Base-by-base conservation (phyloP, 2,888 invertebrate species). In the Macropis europaea region DNA sequence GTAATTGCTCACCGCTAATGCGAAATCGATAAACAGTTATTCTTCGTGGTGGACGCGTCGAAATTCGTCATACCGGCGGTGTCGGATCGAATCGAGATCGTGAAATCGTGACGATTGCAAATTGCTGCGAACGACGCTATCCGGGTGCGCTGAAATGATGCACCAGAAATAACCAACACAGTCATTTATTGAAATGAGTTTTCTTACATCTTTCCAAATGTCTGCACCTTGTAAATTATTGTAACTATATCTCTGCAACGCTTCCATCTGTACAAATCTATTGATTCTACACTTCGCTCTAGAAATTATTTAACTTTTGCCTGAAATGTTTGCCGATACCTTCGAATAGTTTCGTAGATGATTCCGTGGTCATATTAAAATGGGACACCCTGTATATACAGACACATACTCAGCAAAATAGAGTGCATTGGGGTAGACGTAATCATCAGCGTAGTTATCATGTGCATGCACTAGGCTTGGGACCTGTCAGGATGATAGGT, bases 401-500 rank as follows among this genome's bases (percentile, higher is more conserved):
- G 7, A 13, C 47, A 47, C 17, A 47, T 57, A 40, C 22, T 7
- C 38, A 13, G 32, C 48, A 60, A 45, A 48, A 59, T 30, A 9
- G 19, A n/a, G 45, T 22, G 38, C 42, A 36, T 19, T 15, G 17
- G 13, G 17, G 24, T 60, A 52, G 45, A 50, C 40, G 53, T 62
- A 53, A 72, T 69, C 69, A 42, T 30, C 45, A 53, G 50, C 40
- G 40, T 40, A 52, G 57, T 61, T 62, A 72, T 57, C 61, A 24
- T 19, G 47, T 52, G 47, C n/a, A 34, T n/a, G 52, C 53, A 53
- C 53, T 72, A 48, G 13, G 53, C 13, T 48, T 15, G 24, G 47
- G 47, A 48, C 47, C 60, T 36, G 19, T 13, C 28, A 34, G 42
- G 45, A 47, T 36, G 69, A 62, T 72, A 53, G 62, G 72, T 57